phyloP scores from a whole-genome alignment of 2,113 vertebrate species.

The Hystrix cristata region DNA sequence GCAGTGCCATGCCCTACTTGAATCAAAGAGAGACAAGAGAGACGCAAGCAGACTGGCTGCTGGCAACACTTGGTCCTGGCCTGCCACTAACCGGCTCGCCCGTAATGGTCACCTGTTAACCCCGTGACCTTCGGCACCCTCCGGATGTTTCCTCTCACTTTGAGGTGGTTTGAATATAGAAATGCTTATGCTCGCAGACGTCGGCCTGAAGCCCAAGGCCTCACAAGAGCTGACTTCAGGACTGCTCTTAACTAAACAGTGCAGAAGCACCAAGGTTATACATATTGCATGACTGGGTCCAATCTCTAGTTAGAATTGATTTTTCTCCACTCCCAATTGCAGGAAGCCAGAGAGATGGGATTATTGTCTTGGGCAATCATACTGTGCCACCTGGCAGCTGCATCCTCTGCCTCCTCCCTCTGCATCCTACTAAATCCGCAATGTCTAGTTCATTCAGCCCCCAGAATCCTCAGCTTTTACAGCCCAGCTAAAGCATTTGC shows the following conservation, averaged over 20 bases:
- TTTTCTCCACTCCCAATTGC: constrained; percentile 74
- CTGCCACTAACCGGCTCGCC: neutral
- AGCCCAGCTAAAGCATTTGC: neutral
- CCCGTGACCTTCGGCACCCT: neutral
- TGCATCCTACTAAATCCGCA: constrained; percentile 71
- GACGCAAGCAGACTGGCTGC: neutral
- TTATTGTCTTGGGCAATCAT: constrained; percentile 86
- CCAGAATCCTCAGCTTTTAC: neutral
- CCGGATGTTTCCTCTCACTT: neutral
- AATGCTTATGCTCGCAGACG: neutral
- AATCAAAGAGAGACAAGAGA: neutral
- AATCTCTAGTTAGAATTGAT: constrained; percentile 82
- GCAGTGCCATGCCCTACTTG: neutral
- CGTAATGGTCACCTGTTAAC: neutral
- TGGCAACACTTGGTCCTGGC: neutral
- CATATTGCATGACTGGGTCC: constrained; percentile 81
- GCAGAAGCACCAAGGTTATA: constrained; percentile 60
- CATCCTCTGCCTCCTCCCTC: constrained; percentile 64
- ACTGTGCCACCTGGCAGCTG: constrained; percentile 85
- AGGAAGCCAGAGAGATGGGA: constrained; percentile 71
- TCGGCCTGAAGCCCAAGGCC: neutral
- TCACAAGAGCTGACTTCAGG: neutral
- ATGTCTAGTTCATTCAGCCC: constrained; percentile 39
- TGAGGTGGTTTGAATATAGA: neutral
- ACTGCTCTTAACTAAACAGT: neutral